Percentiles rank a stretch among this genome's conserved stretches.
These are phyloP conservation scores for Enteromius argenteus DNA, from an alignment of 2,797 vertebrate genomes.

Conservation along the genomic window DNA sequence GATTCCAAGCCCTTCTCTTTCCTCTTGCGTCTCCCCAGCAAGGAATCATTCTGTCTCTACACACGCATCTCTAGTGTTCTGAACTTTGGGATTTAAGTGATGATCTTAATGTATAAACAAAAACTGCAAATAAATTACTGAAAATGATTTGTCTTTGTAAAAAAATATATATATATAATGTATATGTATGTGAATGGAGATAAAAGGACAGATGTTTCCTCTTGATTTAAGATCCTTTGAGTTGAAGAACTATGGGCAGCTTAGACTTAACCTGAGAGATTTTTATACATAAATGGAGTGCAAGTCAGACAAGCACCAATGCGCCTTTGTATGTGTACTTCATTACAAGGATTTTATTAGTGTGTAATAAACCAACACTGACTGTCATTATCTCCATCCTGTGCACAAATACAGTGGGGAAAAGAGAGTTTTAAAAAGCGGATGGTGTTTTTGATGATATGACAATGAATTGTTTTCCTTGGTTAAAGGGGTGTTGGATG, in stretches of 20 bases:
- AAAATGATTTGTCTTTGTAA: slow-evolving; percentile 67
- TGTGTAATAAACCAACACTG: slow-evolving; percentile 64
- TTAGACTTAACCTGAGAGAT: slow-evolving; percentile 70
- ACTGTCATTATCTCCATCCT: slow-evolving; percentile 37
- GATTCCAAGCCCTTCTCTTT: slow-evolving; percentile 23
- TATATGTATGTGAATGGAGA: slow-evolving; percentile 60
- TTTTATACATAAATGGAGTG: slow-evolving; percentile 71
- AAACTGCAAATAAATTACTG: slow-evolving; percentile 65
- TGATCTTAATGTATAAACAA: slow-evolving; percentile 78
- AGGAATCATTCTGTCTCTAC: slow-evolving; percentile 31
- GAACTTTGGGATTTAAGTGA: slow-evolving; percentile 36
- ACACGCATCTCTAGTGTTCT: slow-evolving; percentile 35
- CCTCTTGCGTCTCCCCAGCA: slow-evolving; percentile 10
- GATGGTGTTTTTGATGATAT: slow-evolving; percentile 72
- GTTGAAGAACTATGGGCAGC: slow-evolving; percentile 64
- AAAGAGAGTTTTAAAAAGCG: slow-evolving; percentile 32
- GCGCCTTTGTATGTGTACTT: slow-evolving; percentile 70
- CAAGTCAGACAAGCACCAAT: slow-evolving; percentile 78
- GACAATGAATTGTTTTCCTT: slow-evolving; percentile 73
- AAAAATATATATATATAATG: slow-evolving; percentile 66
- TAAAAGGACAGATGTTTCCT: slow-evolving; percentile 61
- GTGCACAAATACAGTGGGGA: slow-evolving; percentile 41
- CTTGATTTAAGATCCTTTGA: slow-evolving; percentile 74
- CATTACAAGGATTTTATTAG: slow-evolving; percentile 59
- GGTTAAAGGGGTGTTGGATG: slow-evolving; percentile 59